Evolutionary conservation across 2,888 invertebrate genomes (phyloP).

Genomic region (Limnephilus lunatus): DNA sequence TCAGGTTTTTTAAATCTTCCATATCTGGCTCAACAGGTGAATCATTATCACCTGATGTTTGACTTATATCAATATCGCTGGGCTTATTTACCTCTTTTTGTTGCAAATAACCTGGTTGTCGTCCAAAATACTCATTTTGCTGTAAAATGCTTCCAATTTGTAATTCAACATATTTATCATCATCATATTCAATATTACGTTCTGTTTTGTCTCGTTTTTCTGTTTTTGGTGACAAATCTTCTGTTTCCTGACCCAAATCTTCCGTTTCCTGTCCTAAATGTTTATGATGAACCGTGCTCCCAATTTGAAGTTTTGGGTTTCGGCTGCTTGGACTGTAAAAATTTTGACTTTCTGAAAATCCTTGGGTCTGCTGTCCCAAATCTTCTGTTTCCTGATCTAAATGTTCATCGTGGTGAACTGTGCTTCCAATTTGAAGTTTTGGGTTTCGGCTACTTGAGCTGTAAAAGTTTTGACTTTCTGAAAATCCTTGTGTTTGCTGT

Average conservation of each 20-base stretch:
- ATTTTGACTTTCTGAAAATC: slow-evolving; percentile 13
- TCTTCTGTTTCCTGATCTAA: slow-evolving; percentile 57
- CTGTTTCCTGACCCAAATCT: slow-evolving; percentile 32
- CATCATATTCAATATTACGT: slow-evolving; percentile 36
- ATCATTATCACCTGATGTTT: not conserved
- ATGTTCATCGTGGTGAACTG: slow-evolving; percentile 68
- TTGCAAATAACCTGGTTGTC: not conserved
- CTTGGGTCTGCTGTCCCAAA: slow-evolving; percentile 37
- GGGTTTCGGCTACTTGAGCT: slow-evolving; percentile 40
- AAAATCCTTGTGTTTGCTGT: slow-evolving; percentile 68
- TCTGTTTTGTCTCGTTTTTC: slow-evolving; percentile 62
- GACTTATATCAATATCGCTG: not conserved
- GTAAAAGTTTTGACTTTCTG: slow-evolving; percentile 12
- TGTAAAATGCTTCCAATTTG: slow-evolving; percentile 39
- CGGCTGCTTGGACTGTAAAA: slow-evolving; percentile 51
- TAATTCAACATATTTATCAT: slow-evolving; percentile 26
- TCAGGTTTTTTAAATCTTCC: slow-evolving; percentile 3
- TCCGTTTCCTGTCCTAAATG: slow-evolving; percentile 48
- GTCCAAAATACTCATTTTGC: slow-evolving; percentile 39
- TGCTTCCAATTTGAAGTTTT: slow-evolving; percentile 47
- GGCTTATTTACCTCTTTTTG: slow-evolving; percentile 5
- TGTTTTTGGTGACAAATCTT: slow-evolving; percentile 39
- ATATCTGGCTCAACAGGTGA: not conserved
- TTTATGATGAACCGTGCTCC: slow-evolving; percentile 28
- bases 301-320: slow-evolving; percentile 58